These are phyloP conservation scores for Blennius ocellaris DNA, from an alignment of 2,113 vertebrate genomes.

Conservation along the genomic window DNA sequence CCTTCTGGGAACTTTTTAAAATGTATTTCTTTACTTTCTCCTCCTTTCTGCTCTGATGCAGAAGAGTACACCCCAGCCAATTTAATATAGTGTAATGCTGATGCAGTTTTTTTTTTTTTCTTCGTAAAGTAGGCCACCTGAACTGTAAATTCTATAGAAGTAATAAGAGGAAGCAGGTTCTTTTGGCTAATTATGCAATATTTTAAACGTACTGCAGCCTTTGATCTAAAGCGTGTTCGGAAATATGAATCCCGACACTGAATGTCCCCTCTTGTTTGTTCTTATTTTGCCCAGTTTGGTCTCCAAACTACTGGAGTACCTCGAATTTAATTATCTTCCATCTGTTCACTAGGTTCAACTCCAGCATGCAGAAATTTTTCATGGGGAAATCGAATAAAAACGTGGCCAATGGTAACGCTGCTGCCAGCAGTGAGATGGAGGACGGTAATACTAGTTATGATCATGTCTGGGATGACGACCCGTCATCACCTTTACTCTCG, in stretches of 20 bases:
- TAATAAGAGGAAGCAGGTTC: background rate
- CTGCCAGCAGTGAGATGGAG: conserved; percentile 92
- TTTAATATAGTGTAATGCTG: conserved; percentile 7
- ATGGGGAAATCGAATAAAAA: conserved; percentile 85
- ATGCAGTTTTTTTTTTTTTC: conserved; percentile 1
- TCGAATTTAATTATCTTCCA: conserved; percentile 37
- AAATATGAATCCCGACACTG: background rate
- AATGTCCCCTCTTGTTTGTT: background rate
- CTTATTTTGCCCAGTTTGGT: background rate
- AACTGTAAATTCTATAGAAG: conserved; percentile 11
- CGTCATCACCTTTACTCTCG: conserved; percentile 87
- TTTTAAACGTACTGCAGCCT: conserved; percentile 36
- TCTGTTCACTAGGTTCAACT: conserved; percentile 87
- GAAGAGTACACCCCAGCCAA: background rate
- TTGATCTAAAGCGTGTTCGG: conserved; percentile 36
- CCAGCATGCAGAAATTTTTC: conserved; percentile 89
- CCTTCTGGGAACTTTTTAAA: conserved; percentile 2
- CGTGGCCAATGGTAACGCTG: conserved; percentile 90
- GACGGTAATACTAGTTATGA: conserved; percentile 94
- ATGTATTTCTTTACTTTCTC: background rate
- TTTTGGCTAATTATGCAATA: conserved; percentile 29
- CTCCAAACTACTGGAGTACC: conserved; percentile 13
- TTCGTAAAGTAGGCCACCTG: conserved; percentile 40
- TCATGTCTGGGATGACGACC: conserved; percentile 89
- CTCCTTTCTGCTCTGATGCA: background rate